phyloP scores from a whole-genome alignment of 1,140 invertebrate genomes.

The Hesperophylax magnus region DNA sequence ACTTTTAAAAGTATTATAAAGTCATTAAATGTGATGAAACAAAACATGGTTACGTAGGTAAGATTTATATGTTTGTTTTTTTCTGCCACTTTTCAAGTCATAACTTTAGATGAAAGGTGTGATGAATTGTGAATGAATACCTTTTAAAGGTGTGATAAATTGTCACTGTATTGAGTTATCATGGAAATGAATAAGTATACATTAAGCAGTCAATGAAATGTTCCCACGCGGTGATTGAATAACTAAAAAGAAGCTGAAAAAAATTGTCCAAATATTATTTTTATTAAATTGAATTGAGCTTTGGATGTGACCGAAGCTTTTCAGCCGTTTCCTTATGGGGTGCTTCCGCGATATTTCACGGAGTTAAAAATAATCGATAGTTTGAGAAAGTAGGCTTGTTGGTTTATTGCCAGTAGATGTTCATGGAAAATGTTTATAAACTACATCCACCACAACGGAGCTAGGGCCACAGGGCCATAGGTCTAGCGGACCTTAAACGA shows the following conservation, averaged over 20 bases:
- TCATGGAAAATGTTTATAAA: neutral
- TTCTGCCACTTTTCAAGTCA: no score
- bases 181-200: no score
- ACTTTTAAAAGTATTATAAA: no score
- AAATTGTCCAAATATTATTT: neutral
- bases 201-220: neutral
- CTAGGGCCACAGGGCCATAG: no score
- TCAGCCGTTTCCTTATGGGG: neutral
- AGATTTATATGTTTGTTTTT: no score
- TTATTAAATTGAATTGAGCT: neutral
- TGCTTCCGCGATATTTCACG: slow-evolving; percentile 13
- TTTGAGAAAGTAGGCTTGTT: neutral
- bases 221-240: neutral
- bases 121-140: no score
- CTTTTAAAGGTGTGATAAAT: no score
- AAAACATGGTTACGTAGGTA: no score
- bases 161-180: no score
- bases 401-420: neutral
- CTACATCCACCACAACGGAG: neutral
- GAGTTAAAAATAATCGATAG: slow-evolving; percentile 8
- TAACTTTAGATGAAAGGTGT: no score
- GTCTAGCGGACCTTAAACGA: no score
- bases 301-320: neutral
- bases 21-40: no score
- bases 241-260: neutral